Percentiles rank a stretch among this genome's conserved stretches.
phyloP scores from a whole-genome alignment of 2,797 vertebrate species.

The Mallotus villosus region DNA sequence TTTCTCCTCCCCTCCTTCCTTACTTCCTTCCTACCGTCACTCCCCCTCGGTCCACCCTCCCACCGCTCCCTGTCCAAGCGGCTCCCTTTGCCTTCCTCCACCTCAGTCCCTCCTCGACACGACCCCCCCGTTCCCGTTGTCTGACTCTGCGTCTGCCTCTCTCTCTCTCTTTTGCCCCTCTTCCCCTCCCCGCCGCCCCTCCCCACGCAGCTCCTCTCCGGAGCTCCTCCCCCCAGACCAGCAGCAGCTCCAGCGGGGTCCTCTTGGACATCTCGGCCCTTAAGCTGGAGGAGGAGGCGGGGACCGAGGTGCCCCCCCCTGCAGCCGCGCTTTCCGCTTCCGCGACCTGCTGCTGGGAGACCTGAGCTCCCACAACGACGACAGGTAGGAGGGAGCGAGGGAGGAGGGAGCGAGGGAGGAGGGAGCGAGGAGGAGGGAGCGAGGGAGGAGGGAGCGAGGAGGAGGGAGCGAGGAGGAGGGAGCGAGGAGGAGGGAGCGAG shows the following conservation, averaged over 20 bases:
- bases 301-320: conserved; percentile 86
- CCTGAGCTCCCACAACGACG: conserved; percentile 86
- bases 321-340: conserved; percentile 89
- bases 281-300: conserved; percentile 65
- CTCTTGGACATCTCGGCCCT: conserved; percentile 78
- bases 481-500: neutral
- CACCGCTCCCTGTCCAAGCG: neutral
- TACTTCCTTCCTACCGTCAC: neutral
- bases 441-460: neutral
- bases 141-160: neutral
- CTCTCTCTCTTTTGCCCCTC: neutral
- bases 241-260: conserved; percentile 70
- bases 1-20: neutral
- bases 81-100: neutral
- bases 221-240: conserved; percentile 40
- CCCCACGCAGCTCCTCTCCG: conserved; percentile 47
- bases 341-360: conserved; percentile 92
- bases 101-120: too few species aligned
- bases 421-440: neutral
- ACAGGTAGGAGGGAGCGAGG: conserved; percentile 77
- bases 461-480: conserved; percentile 43
- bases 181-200: conserved; percentile 1
- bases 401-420: too few species aligned
- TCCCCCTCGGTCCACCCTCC: too few species aligned
- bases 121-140: neutral